Evolutionary conservation across 2,888 invertebrate genomes (phyloP), one percentile per base, ranked within the genome.

Genomic region (Dolichopus griseipennis): DNA sequence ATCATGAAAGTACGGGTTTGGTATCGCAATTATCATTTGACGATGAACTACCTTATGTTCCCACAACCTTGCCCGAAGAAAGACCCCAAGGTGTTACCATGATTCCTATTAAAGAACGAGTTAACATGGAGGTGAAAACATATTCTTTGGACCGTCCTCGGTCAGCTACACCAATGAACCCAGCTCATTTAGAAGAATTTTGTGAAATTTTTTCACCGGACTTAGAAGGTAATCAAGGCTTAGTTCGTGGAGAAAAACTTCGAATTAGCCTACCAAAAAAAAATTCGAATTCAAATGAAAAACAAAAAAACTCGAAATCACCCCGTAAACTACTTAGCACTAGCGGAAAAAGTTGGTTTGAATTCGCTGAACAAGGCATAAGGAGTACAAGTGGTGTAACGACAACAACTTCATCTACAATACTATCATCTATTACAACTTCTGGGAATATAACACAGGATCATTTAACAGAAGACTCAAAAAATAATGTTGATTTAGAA

Each of bases 41-140:
- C 75, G 90, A 90, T 75, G 92, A 92, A 81, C 83, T 94, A 76
- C 94, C 94, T 2, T 93, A 92, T 78, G 88, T 94, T 76, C 93
- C 94, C 68, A 93, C 94, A n/a, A 94, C 93, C 68, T 82, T 94
- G 76, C 94, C 94, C 22, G 85, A 88, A 78, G 94, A 94, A 82
- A 87, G 93, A 71, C 89, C 93, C 20, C 86, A 90, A 71, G 92
- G 90, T 34, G 83, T 93, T 72, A 90, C 92, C 21, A 88, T 94
- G 75, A 86, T 93, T 72, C 93, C 94, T 33, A 87, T 93, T 74
- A 88, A 88, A 76, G 88, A 90, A 76, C 84, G 90, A 66, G 82
- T 83, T 66, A 83, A 83, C 22, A 83, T 84, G 77, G 86, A 87
- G 76, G 83, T 87, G 70, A 88, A 85, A 75, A 90, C 88, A 9